These are phyloP conservation scores for Zonitis immaculata DNA, from an alignment of 2,888 invertebrate species.

Conservation along the genomic window DNA sequence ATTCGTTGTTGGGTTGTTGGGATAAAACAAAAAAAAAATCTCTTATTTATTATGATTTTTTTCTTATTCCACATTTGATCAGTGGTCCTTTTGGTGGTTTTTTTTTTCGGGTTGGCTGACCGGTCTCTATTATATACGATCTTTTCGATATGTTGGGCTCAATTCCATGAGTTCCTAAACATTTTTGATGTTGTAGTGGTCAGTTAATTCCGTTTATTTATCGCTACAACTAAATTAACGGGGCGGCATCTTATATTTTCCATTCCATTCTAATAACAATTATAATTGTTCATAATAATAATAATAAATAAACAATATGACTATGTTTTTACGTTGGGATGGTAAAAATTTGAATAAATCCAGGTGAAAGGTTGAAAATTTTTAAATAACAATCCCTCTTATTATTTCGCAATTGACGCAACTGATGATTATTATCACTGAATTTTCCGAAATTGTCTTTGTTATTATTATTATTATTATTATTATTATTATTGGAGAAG, in stretches of 20 bases:
- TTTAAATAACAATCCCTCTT: background rate
- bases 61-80: background rate
- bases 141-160: conserved; percentile 12
- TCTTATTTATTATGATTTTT: background rate
- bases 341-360: background rate
- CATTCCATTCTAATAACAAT: background rate
- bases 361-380: background rate
- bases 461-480: background rate
- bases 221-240: background rate
- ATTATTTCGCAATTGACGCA: background rate
- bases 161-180: conserved; percentile 42
- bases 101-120: conserved; percentile 29
- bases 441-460: background rate
- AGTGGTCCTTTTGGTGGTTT: conserved; percentile 8
- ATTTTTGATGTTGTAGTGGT: conserved; percentile 47
- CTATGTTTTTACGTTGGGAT: background rate
- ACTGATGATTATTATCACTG: background rate
- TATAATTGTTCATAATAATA: background rate
- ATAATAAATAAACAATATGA: background rate
- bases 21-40: background rate
- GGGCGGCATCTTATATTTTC: background rate
- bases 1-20: too few species aligned
- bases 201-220: conserved; percentile 34
- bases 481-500: too few species aligned
- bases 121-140: conserved; percentile 19